Base-by-base conservation (phyloP, 2,888 invertebrate genomes). In the Agriopis leucophaearia region DNA sequence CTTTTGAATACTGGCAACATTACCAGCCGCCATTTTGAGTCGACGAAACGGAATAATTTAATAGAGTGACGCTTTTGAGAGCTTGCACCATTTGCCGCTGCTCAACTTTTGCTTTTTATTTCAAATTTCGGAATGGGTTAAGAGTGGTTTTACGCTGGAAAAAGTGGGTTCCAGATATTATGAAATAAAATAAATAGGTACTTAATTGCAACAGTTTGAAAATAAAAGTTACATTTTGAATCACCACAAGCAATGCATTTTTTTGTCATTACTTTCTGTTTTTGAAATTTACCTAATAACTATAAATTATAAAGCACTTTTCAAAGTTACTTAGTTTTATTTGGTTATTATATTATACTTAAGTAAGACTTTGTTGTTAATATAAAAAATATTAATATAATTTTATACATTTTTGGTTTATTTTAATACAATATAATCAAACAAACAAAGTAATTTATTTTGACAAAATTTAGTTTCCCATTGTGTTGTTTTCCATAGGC, bases 1-100 rank as follows among this genome's bases (percentile, higher is more conserved):
- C 83, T 83, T 86, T 87, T 85, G 82, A 88, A 82, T 79, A 81
- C 87, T 83, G 78, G 88, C 84, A 84, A 90, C 90, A 89, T 90
- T 89, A 88, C 84, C 77, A 78, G 77, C 81, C 79, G 80, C 86
- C 89, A 89, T 88, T 89, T 88, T 85, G 86, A 86, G 75, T 80
- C 87, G 85, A 66, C 87, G 83, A 88, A 83, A 86, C 85, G 90
- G 89, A 91, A 91, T 90, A 90, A 91, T 91, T 91, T 90, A 91
- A 91, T 90, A 90, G 88, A 89, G 86, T 83, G 82, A 81, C 83
- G 81, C 84, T 84, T 63, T 87, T 87, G 84, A 81, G 83, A 78
- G 79, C 77, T 77, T 78, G 81, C 80, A 73, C 79, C 81, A 80
- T 84, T 86, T 81, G 78, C 69, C 80, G 78, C 76, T 75, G 75